These are phyloP conservation scores for Discoglossus pictus DNA, from an alignment of 2,797 vertebrate genomes.

Conservation along the genomic window DNA sequence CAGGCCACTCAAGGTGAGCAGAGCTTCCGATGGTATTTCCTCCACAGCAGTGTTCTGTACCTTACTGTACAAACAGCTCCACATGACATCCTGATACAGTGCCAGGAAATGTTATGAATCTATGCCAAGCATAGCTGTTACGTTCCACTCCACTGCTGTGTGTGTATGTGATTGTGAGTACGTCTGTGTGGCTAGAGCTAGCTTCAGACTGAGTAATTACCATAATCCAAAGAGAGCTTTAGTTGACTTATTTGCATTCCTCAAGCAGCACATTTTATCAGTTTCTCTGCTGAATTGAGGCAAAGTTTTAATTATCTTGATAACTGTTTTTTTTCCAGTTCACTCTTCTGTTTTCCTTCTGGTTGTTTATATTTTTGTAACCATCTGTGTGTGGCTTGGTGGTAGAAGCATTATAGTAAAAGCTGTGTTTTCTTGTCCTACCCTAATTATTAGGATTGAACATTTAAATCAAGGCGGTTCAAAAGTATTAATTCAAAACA, in stretches of 20 bases:
- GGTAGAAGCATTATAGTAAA: slow-evolving; percentile 44
- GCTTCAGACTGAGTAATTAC: slow-evolving; percentile 83
- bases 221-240: slow-evolving; percentile 71
- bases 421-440: slow-evolving; percentile 47
- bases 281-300: slow-evolving; percentile 60
- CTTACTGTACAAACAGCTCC: slow-evolving; percentile 68
- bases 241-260: slow-evolving; percentile 68
- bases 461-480: slow-evolving; percentile 30
- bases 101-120: slow-evolving; percentile 69
- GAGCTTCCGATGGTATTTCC: slow-evolving; percentile 65
- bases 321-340: slow-evolving; percentile 53
- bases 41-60: slow-evolving; percentile 59
- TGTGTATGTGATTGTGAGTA: slow-evolving; percentile 64
- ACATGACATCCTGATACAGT: slow-evolving; percentile 60
- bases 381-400: slow-evolving; percentile 43
- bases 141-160: slow-evolving; percentile 69
- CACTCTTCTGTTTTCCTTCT: slow-evolving; percentile 34
- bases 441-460: slow-evolving; percentile 40
- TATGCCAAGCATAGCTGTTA: slow-evolving; percentile 75
- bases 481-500: slow-evolving; percentile 29
- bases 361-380: slow-evolving; percentile 58
- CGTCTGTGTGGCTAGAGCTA: slow-evolving; percentile 73
- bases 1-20: slow-evolving; percentile 59
- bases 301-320: slow-evolving; percentile 62
- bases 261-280: slow-evolving; percentile 74